These are phyloP conservation scores for Barypeithes pellucidus DNA, from an alignment of 2,888 invertebrate genomes.

Conservation along the genomic window DNA sequence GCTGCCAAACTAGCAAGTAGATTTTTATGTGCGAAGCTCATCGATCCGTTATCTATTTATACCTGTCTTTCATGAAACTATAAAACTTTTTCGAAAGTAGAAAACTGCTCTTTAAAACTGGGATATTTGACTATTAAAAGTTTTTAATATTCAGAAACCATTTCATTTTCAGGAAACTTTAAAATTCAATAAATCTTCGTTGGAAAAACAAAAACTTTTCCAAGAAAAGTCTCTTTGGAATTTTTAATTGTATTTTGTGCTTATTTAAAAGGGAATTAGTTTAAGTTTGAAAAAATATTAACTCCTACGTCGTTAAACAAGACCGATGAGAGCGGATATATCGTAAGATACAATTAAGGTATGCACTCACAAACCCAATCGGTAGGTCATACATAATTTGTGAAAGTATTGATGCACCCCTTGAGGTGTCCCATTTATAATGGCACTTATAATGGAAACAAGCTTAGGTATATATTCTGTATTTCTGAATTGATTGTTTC, in stretches of 20 bases:
- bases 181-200: constrained; percentile 41
- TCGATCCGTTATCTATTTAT: neutral
- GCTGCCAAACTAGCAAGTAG: too few relatives aligned
- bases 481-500: too few relatives aligned
- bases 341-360: too few relatives aligned
- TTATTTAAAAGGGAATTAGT: neutral
- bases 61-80: neutral
- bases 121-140: constrained; percentile 38
- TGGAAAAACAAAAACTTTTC: constrained; percentile 22
- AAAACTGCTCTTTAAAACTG: constrained; percentile 23
- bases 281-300: neutral
- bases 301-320: neutral
- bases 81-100: constrained; percentile 7
- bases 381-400: too few relatives aligned
- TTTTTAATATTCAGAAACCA: constrained; percentile 41
- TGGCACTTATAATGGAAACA: too few relatives aligned
- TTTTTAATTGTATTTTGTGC: constrained; percentile 2
- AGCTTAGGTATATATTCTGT: too few relatives aligned
- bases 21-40: neutral
- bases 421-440: too few relatives aligned
- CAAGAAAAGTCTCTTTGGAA: constrained; percentile 25
- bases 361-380: too few relatives aligned
- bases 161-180: constrained; percentile 38
- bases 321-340: too few relatives aligned
- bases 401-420: too few relatives aligned